Evolutionary conservation across 2,113 vertebrate species (phyloP), one percentile per base, ranked within the genome.

Genomic region (Penelope pileata): DNA sequence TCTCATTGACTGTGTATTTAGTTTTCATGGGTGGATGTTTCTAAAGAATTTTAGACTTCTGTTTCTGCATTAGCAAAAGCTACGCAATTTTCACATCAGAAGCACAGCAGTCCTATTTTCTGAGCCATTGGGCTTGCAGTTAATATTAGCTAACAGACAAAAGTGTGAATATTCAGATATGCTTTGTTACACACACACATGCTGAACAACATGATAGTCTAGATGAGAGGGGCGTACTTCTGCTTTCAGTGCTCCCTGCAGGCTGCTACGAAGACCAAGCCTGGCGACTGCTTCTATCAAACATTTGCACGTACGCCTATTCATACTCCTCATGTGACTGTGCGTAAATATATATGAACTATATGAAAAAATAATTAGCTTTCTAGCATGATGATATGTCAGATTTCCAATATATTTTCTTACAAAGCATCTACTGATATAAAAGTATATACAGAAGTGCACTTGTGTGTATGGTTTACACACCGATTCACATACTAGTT

Each of bases 111-210:
- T 43, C 43, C 27, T 59, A 27, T 59, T 85, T 88, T 70, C 91
- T 58, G 75, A 95, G 50, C 82, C 75, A 70, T 1, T 73, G 73
- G 51, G 69, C 36, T 58, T 76, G 58, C 48, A 73, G 66, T 87
- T 89, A 96, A 58, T 94, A 93, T 80, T 83, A 72, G 53, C 58
- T 89, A 94, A 75, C 59, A 93, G 79, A 83, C 0, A 0, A 58
- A 86, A 92, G 14, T 21, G 74, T 79, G 81, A 94, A 34, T 66
- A 89, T 87, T 95, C 77, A 87, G 91, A 51, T 34, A 90, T 58
- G 91, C 75, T 85, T 88, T 93, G 93, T 85, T 94, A 76, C 66
- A 58, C 66, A 89, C 2, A 2, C 70, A 79, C 48, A 43, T 40
- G 70, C 60, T 62, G 74, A 89, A 82, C 66, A 95, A 66, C 70